Evolutionary conservation across 2,113 vertebrate genomes (phyloP).

Genomic region (Cryptotis parvus): DNA sequence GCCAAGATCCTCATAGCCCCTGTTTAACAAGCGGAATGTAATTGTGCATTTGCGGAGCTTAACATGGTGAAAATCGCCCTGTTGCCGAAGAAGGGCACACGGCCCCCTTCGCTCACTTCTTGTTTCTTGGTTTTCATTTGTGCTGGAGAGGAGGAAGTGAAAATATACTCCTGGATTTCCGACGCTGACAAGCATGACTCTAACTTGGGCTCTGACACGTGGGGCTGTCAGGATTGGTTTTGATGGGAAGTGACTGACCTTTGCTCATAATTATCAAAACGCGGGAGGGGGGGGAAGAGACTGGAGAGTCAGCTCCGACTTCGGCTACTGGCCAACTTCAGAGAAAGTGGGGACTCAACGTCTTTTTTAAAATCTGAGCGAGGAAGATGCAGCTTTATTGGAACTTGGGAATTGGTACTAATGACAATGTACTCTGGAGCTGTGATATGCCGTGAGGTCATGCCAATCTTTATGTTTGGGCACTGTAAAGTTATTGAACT

Average conservation of each 20-base stretch:
- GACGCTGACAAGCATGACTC: constrained; percentile 79
- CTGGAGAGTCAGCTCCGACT: constrained; percentile 82
- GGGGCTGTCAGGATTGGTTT: constrained; percentile 83
- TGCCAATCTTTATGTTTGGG: neutral
- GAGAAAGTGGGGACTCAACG: neutral
- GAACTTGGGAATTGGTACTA: neutral
- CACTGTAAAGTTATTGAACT: neutral
- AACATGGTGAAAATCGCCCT: constrained; percentile 56
- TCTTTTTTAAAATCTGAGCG: neutral
- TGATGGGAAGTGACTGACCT: constrained; percentile 86
- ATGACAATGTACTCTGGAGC: neutral
- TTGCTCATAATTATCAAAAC: constrained; percentile 86
- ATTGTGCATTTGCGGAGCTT: constrained; percentile 53
- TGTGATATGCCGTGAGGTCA: neutral
- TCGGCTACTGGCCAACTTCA: constrained; percentile 48
- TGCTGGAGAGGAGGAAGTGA: constrained; percentile 68
- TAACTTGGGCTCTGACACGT: constrained; percentile 84
- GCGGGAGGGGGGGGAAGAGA: constrained; percentile 74
- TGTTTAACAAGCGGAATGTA: constrained; percentile 66
- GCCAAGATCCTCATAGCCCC: neutral
- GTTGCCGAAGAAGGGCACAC: constrained; percentile 8
- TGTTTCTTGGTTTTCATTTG: constrained; percentile 36
- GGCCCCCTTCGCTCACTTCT: neutral
- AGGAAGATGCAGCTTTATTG: rapidly evolving
- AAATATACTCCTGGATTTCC: constrained; percentile 23